phyloP scores from a whole-genome alignment of 2,113 vertebrate species.

The human (Homo sapiens) region GRCh38 chr1:192121501-192122000 shows the following conservation, averaged over 20 bases:
- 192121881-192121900: not conserved
- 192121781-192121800: not conserved
- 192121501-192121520: not conserved
- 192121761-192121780: not conserved
- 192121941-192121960: not conserved
- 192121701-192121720: not conserved
- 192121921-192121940: not conserved
- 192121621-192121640: not conserved
- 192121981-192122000: not conserved
- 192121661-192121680: not conserved
- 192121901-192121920: not conserved
- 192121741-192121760: too few relatives aligned
- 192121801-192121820: not conserved
- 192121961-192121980: not conserved
- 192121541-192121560: not conserved
- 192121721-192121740: not conserved
- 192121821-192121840: not conserved
- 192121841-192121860: not conserved
- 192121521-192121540: not conserved
- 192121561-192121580: not conserved
- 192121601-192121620: not conserved
- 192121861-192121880: not conserved
- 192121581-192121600: not conserved
- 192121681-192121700: not conserved
- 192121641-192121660: not conserved